phyloP scores from a whole-genome alignment of 1,140 invertebrate species.

The Hirudo medicinalis region DNA sequence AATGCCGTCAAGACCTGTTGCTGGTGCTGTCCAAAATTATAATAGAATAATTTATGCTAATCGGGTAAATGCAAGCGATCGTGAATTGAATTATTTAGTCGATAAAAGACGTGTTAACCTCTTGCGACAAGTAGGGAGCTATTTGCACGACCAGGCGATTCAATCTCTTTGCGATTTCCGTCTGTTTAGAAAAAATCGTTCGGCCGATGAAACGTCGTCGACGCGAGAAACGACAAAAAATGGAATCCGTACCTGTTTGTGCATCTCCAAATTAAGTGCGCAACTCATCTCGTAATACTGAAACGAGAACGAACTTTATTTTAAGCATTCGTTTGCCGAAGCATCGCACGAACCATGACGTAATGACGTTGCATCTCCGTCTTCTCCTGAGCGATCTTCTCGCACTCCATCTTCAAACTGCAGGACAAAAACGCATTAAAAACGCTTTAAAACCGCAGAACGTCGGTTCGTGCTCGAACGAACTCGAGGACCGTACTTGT shows the following conservation, averaged over 20 bases:
- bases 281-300: constrained; percentile 99
- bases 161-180: constrained; percentile 91
- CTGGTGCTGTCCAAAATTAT: constrained; percentile 56
- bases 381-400: constrained; percentile 88
- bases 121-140: constrained; percentile 86
- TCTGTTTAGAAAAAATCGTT: constrained; percentile 46
- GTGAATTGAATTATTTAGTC: no score
- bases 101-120: constrained; percentile 44
- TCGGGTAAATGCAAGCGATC: no score
- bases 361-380: constrained; percentile 94
- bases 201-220: background rate
- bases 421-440: no score
- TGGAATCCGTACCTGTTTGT: constrained; percentile 75
- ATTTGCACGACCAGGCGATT: constrained; percentile 92
- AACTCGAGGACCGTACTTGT: constrained; percentile 63
- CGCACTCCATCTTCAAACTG: constrained; percentile 52
- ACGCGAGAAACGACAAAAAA: no score
- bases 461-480: background rate
- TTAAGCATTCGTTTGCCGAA: background rate
- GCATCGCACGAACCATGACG: constrained; percentile 53
- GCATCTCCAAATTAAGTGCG: constrained; percentile 97
- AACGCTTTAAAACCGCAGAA: no score
- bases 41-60: no score
- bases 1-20: constrained; percentile 94
- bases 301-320: constrained; percentile 42